phyloP scores from a whole-genome alignment of 2,113 vertebrate genomes.

The Sterna hirundo region DNA sequence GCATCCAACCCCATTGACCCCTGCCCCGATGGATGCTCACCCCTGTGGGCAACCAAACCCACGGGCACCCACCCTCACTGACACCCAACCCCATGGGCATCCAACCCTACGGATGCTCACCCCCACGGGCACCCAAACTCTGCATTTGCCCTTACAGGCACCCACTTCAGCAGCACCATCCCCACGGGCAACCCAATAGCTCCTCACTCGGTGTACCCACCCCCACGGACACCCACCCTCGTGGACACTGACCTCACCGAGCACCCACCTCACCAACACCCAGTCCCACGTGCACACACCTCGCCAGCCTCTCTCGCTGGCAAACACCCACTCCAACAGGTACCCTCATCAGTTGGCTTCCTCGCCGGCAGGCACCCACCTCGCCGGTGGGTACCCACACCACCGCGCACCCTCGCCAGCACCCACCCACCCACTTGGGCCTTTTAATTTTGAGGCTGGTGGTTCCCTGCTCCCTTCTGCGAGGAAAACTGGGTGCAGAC shows the following conservation, averaged over 20 bases:
- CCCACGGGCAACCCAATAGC: neutral
- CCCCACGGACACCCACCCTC: neutral
- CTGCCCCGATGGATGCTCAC: too few species aligned
- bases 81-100: neutral
- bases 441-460: neutral
- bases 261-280: neutral
- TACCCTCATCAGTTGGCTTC: fast-evolving
- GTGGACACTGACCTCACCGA: neutral
- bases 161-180: neutral
- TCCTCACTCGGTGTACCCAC: neutral
- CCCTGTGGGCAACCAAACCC: neutral
- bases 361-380: neutral
- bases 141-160: neutral
- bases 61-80: too few species aligned
- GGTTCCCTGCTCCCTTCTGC: neutral
- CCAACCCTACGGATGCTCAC: too few species aligned
- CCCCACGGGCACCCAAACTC: neutral
- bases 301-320: neutral
- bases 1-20: neutral
- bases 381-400: neutral
- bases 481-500: fast-evolving
- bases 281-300: fast-evolving
- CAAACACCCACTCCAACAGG: neutral
- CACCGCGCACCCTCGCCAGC: neutral
- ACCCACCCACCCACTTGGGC: neutral